Percentiles rank a stretch among this genome's conserved stretches.
Conservation (phyloP, 2,797 vertebrate species). For the Alfaro cultratus region DNA sequence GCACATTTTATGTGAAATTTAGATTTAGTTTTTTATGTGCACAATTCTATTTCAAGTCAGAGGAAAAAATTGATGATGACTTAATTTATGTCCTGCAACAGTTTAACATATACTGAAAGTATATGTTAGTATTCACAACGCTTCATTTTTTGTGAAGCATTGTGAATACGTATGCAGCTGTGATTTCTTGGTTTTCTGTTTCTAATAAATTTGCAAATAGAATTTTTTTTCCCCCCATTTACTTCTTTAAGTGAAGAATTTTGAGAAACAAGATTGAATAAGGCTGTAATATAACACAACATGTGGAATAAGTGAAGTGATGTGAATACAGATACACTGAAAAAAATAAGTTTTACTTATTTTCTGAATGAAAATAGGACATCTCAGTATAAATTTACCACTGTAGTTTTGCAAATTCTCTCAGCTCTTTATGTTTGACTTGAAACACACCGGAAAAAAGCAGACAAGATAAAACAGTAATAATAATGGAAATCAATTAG, state of each 20-base stretch:
- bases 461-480: not conserved
- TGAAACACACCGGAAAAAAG: not conserved
- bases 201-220: too few relatives aligned
- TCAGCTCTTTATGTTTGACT: not conserved
- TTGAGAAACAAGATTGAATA: too few relatives aligned
- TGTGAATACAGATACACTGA: not conserved
- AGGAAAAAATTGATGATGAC: slow-evolving; percentile 30
- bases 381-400: not conserved
- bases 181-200: too few relatives aligned
- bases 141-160: too few relatives aligned
- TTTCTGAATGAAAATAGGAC: slow-evolving; percentile 5
- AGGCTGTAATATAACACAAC: too few relatives aligned
- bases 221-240: too few relatives aligned
- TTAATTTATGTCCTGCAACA: slow-evolving; percentile 29
- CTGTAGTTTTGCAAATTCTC: not conserved
- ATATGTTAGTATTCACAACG: not conserved
- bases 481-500: not conserved
- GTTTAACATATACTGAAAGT: slow-evolving; percentile 8
- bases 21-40: slow-evolving; percentile 25
- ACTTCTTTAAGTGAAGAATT: too few relatives aligned
- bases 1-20: slow-evolving; percentile 39
- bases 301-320: too few relatives aligned
- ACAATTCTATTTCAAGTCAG: slow-evolving; percentile 37
- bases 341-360: slow-evolving; percentile 24
- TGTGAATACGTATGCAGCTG: too few relatives aligned